Base-by-base conservation (phyloP, 2,113 vertebrate genomes). In the Ascaphus truei region DNA sequence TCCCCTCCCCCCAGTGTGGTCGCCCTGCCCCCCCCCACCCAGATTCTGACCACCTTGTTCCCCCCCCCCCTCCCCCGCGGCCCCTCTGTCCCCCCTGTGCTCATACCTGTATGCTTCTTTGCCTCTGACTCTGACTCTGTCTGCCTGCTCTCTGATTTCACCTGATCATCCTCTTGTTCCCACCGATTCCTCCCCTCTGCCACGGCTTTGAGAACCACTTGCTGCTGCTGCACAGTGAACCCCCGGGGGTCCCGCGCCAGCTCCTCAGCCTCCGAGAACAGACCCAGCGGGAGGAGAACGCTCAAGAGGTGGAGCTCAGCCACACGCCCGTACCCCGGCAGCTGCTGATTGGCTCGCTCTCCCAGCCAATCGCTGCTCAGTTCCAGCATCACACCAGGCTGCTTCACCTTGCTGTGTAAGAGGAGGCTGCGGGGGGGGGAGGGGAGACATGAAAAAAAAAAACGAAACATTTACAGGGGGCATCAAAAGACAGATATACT, bases 341-440 rank as follows among this genome's bases (percentile, higher is more conserved):
- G 71, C 1, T 61, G 67, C 74, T 71, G 77, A 59, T 93, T 95
- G 59, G 52, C 60, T 0, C 64, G 68, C n/a, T 83, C 81, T 69
- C 52, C 76, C 31, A 98, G 74, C 97, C 97, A 99, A 37, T 75
- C 77, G 15, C 77, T 55, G 68, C 87, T 84, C 0, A 74, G 77
- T 29, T 93, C 89, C 77, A 92, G 84, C 82, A 96, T 80, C 53
- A 72, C 77, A 26, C 79, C 88, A 1, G 92, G 89, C 74, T 95
- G 89, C 8, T 79, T 52, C 76, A 98, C 94, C 65, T 92, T 92
- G 64, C 92, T 90, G 78, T 97, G 93, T 2, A 99, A 79, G 31
- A 97, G 89, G 73, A 98, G 84, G 66, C 97, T 92, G 82, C n/a
- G 76, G 27, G 23, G 63, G 62, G n/a, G n/a, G n/a, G n/a, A n/a